phyloP scores from a whole-genome alignment of 2,113 vertebrate genomes.

The Heloderma charlesbogerti region DNA sequence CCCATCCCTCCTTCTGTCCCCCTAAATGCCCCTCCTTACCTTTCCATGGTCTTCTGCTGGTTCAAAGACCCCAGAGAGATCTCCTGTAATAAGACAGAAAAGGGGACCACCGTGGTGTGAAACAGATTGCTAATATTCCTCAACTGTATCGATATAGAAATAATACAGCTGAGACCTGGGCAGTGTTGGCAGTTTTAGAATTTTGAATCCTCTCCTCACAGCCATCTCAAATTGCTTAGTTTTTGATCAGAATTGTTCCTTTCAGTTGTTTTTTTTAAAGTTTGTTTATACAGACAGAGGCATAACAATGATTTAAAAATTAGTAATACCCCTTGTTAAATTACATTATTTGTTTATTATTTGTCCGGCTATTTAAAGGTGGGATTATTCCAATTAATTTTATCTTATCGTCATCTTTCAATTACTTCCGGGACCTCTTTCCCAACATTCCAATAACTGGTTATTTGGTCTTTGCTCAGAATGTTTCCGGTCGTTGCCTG shows the following conservation, averaged over 20 bases:
- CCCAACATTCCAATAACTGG: too few relatives aligned
- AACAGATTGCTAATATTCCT: neutral
- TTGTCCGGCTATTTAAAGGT: too few relatives aligned
- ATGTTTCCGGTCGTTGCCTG: too few relatives aligned
- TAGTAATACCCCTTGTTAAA: too few relatives aligned
- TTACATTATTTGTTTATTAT: too few relatives aligned
- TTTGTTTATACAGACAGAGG: too few relatives aligned
- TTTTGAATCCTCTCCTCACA: neutral
- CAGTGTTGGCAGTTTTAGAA: neutral
- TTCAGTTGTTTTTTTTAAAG: neutral
- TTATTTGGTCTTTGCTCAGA: too few relatives aligned
- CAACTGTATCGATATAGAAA: too few relatives aligned
- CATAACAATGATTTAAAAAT: too few relatives aligned
- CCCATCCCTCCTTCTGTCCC: neutral
- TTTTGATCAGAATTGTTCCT: neutral
- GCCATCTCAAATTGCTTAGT: neutral
- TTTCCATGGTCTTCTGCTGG: slow-evolving; percentile 69
- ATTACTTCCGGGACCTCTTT: too few relatives aligned
- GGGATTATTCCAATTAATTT: too few relatives aligned
- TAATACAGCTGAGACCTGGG: neutral
- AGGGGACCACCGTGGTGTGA: neutral
- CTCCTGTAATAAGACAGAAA: slow-evolving; percentile 57
- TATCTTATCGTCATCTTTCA: too few relatives aligned
- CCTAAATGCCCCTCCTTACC: slow-evolving; percentile 55
- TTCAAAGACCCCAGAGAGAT: slow-evolving; percentile 67